These are phyloP conservation scores for Malacosoma neustria DNA, from an alignment of 2,888 invertebrate genomes.

Conservation along the genomic window DNA sequence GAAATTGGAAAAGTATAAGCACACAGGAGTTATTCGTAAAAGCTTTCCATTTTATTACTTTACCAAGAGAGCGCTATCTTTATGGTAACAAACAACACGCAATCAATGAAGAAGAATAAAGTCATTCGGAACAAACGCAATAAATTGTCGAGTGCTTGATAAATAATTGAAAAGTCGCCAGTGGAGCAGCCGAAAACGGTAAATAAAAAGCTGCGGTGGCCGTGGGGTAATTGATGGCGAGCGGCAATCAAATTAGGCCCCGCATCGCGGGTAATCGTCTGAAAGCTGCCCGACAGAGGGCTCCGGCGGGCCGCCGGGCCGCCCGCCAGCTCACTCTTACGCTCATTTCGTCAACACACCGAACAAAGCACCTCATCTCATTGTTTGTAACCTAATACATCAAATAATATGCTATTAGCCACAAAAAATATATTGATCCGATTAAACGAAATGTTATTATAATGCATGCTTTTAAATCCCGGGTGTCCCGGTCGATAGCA, in stretches of 20 bases:
- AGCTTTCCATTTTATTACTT: not conserved
- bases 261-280: constrained; percentile 67
- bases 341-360: not conserved
- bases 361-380: no score
- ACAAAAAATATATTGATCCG: no score
- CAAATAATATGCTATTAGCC: no score
- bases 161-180: constrained; percentile 37
- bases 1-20: not conserved
- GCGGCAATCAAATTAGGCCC: constrained; percentile 68
- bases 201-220: constrained; percentile 58
- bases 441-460: no score
- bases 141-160: constrained; percentile 38
- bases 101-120: constrained; percentile 39
- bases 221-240: constrained; percentile 63
- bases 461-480: no score
- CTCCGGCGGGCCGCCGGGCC: constrained; percentile 45
- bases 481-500: not conserved
- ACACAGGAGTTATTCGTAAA: not conserved
- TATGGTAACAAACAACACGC: constrained; percentile 5
- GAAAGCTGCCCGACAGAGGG: constrained; percentile 61
- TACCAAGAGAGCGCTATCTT: not conserved
- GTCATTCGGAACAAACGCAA: constrained; percentile 29
- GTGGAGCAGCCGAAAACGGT: constrained; percentile 32
- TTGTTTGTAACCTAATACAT: no score
- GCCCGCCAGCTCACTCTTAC: constrained; percentile 13